Evolutionary conservation across 2,888 invertebrate species (phyloP), one percentile per base, ranked within the genome.

Genomic region (Emmelina monodactyla): DNA sequence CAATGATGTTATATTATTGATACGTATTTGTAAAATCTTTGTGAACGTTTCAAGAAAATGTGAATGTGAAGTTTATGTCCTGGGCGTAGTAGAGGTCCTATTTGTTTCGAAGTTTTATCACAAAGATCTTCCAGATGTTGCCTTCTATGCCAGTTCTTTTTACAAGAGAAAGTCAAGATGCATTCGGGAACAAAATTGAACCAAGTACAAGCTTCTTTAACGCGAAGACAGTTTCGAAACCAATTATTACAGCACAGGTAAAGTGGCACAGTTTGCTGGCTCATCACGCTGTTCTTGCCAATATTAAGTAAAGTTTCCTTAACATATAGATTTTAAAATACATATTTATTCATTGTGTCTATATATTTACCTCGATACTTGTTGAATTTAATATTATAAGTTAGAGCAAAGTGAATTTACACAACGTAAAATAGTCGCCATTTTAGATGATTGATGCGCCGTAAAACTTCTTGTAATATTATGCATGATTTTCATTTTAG

Each of bases 121-220:
- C 46, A 38, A 44, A 55, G 43, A 58, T 55, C 55, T 52, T 56
- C 61, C 63, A 68, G 55, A 81, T 81, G 81, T 62, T 81, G 63
- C 81, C 81, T 60, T 81, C 81, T 53, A 81, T 81, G 81, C 81
- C 81, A 38, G 55, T 78, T 42, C 53, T 81, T 51, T 76, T 75
- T 46, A 57, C 69, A 22, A 68, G 71, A 45, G 80, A 80, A 35
- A 81, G 79, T 50, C 76, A 72, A 52, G 79, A 79, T 71, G 76
- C 68, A 37, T 79, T 75, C 45, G 73, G 70, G n/a, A 75, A 73
- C 50, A 76, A 67, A 57, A 66, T 76, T 48, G 62, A 62, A 44
- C 67, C 78, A 37, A 70, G 68, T 48, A 75, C 72, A 28, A 75
- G 72, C 53, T 69, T 67, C 57, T 69, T 69, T 48, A 64, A 51